Evolutionary conservation across 2,797 vertebrate genomes (phyloP).

Genomic region (Trachops cirrhosus): DNA sequence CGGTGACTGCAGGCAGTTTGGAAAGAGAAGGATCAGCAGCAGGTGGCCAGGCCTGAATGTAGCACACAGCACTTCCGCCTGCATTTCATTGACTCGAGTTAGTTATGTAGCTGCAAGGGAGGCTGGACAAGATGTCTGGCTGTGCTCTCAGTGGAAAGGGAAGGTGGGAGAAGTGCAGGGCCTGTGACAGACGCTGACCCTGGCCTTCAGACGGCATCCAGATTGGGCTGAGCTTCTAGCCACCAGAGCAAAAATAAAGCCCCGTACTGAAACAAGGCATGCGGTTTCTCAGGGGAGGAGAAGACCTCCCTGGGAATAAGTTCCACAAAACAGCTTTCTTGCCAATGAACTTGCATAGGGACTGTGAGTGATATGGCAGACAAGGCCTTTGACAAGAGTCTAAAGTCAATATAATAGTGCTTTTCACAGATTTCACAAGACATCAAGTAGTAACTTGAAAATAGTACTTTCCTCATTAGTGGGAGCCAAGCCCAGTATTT

Average conservation of each 20-base stretch:
- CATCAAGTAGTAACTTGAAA: constrained; percentile 49
- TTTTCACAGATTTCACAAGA: constrained; percentile 16
- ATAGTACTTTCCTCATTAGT: constrained; percentile 22
- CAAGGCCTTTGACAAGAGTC: neutral
- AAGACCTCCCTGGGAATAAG: neutral
- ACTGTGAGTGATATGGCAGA: neutral
- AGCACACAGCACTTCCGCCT: neutral
- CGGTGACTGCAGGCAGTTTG: neutral
- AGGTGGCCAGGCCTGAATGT: neutral
- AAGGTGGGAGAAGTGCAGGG: neutral
- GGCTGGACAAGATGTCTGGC: neutral
- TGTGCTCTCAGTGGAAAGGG: neutral
- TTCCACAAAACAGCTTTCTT: neutral
- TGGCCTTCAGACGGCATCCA: neutral
- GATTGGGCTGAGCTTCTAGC: neutral
- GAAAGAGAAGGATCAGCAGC: neutral
- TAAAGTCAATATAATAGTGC: neutral
- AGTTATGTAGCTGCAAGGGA: neutral
- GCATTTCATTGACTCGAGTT: neutral
- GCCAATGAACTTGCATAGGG: neutral
- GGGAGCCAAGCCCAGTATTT: neutral
- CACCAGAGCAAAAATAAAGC: neutral
- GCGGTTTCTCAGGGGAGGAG: neutral
- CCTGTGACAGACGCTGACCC: neutral
- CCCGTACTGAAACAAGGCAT: neutral